These are phyloP conservation scores for Umimayanthus chanpuru DNA, from an alignment of 92 coral and sea anemone genomes.

Conservation along the genomic window DNA sequence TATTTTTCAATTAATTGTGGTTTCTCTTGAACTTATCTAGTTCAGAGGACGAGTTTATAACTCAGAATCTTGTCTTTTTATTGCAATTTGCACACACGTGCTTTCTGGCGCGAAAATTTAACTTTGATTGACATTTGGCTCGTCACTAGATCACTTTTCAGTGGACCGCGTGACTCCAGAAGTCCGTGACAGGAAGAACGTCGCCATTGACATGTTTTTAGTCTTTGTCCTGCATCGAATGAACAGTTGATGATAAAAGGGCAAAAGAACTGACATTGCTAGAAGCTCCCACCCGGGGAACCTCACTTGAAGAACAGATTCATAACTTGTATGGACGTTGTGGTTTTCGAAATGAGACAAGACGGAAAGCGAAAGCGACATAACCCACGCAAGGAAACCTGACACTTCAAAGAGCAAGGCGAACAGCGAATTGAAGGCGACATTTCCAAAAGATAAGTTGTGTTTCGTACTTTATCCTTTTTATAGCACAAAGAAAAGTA, in stretches of 20 bases:
- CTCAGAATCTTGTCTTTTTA: neutral
- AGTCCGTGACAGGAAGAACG: constrained; percentile 11
- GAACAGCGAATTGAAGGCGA: neutral
- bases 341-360: neutral
- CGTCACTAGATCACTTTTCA: neutral
- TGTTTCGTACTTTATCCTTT: neutral
- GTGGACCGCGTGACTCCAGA: neutral
- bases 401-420: constrained; percentile 4
- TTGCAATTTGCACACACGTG: neutral
- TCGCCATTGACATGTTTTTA: neutral
- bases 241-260: neutral
- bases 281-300: neutral
- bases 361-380: constrained; percentile 10
- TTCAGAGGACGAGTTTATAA: neutral
- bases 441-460: neutral
- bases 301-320: neutral
- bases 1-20: neutral
- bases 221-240: neutral
- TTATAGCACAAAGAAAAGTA: neutral
- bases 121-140: constrained; percentile 7
- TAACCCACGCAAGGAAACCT: neutral
- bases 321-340: neutral
- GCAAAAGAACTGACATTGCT: constrained; percentile 11
- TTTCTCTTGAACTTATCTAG: neutral
- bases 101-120: constrained; percentile 25